Conservation (phyloP, 2,113 vertebrate species). For the Motacilla alba region DNA sequence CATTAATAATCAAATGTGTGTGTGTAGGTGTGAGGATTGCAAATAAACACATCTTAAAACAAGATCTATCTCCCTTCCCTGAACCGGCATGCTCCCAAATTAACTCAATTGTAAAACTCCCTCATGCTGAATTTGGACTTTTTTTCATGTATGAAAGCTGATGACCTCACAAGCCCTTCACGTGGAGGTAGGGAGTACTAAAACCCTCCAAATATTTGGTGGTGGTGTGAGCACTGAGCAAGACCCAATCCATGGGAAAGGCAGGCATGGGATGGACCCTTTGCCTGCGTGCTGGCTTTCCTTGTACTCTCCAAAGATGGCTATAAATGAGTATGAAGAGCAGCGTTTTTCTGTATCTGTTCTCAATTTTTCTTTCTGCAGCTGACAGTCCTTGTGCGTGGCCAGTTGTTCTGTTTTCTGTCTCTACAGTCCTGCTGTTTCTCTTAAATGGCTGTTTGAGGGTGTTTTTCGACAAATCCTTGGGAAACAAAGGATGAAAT, state of each 20-base stretch:
- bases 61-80: constrained; percentile 1
- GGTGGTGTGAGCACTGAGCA: not conserved
- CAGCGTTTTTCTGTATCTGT: not conserved
- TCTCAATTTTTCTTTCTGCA: not conserved
- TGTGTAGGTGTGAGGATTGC: not conserved
- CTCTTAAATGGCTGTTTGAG: not conserved
- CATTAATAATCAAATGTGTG: not conserved
- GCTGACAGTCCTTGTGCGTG: not conserved
- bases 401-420: not conserved
- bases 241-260: not conserved
- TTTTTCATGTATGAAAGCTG: not conserved
- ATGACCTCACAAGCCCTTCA: not conserved
- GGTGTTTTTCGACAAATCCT: not conserved
- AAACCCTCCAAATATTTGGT: not conserved
- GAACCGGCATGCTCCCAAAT: not conserved
- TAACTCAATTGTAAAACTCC: not conserved
- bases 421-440: not conserved
- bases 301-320: not conserved
- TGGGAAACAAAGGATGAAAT: not conserved
- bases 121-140: not conserved
- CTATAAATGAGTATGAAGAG: not conserved
- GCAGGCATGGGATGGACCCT: not conserved
- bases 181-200: not conserved
- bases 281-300: fast-evolving
- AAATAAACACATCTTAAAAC: constrained; percentile 55